phyloP scores from a whole-genome alignment of 2,888 invertebrate genomes.

The Apodemia mormo region DNA sequence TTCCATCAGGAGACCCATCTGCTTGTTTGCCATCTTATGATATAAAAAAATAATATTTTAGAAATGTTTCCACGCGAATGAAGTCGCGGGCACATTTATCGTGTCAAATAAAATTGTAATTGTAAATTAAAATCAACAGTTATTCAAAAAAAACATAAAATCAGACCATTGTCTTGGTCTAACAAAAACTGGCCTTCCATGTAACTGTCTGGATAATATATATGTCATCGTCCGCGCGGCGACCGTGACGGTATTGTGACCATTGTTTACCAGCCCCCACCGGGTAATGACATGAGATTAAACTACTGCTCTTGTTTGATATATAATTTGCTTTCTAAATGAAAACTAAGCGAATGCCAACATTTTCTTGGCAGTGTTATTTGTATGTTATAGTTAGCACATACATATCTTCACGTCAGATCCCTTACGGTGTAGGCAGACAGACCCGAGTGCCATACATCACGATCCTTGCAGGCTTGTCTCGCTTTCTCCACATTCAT shows the following conservation, averaged over 20 bases:
- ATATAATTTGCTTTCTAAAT: conserved; percentile 1
- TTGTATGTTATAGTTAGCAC: too few relatives aligned
- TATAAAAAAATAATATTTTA: too few relatives aligned
- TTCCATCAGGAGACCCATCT: too few relatives aligned
- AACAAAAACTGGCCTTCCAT: conserved; percentile 17
- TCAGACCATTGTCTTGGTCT: conserved; percentile 8
- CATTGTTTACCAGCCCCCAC: conserved; percentile 7
- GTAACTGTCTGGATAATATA: conserved; percentile 15
- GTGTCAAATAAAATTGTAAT: too few relatives aligned
- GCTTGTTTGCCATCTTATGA: too few relatives aligned
- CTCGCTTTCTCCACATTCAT: too few relatives aligned
- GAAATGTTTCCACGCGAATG: too few relatives aligned
- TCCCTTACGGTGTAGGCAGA: too few relatives aligned
- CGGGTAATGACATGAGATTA: conserved; percentile 12
- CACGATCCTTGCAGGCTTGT: too few relatives aligned
- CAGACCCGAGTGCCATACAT: too few relatives aligned
- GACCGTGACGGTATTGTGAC: conserved; percentile 14
- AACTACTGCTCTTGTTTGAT: neutral
- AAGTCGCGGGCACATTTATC: too few relatives aligned
- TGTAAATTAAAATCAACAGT: neutral
- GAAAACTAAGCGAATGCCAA: neutral
- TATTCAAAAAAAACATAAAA: neutral
- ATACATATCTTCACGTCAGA: too few relatives aligned
- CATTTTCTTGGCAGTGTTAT: neutral
- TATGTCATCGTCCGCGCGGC: conserved; percentile 14